Evolutionary conservation across 2,797 vertebrate species (phyloP).

Genomic region (Oreortyx pictus): DNA sequence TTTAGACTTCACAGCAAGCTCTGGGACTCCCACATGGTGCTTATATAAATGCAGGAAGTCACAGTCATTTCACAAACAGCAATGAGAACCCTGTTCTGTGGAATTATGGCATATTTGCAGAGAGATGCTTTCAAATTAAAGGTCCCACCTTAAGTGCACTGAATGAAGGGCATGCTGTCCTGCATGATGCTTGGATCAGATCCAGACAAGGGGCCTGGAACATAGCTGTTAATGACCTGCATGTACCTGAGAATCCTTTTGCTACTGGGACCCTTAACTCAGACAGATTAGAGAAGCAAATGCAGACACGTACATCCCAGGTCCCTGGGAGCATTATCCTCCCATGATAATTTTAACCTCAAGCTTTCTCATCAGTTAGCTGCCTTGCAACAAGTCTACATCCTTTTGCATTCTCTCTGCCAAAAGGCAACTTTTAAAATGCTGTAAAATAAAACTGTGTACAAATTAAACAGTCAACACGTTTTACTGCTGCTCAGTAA

Average conservation of each 20-base stretch:
- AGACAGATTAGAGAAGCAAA: fast-evolving
- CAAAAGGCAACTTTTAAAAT: constrained; percentile 60
- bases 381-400: not conserved
- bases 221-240: not conserved
- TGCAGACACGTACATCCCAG: not conserved
- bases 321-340: not conserved
- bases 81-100: not conserved
- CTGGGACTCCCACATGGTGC: not conserved
- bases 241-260: not conserved
- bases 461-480: constrained; percentile 47
- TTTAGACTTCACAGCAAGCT: not conserved
- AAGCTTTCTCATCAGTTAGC: constrained; percentile 9
- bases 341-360: not conserved
- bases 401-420: not conserved
- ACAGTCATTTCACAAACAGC: not conserved
- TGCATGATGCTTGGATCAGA: fast-evolving
- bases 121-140: not conserved
- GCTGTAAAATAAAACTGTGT: constrained; percentile 23
- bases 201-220: not conserved
- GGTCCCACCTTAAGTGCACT: not conserved
- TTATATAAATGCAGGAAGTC: not conserved
- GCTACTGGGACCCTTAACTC: not conserved
- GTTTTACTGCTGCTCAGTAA: constrained; percentile 47
- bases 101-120: not conserved
- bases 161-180: not conserved